Evolutionary conservation across 2,888 invertebrate species (phyloP).

Genomic region (Muscina levida): DNA sequence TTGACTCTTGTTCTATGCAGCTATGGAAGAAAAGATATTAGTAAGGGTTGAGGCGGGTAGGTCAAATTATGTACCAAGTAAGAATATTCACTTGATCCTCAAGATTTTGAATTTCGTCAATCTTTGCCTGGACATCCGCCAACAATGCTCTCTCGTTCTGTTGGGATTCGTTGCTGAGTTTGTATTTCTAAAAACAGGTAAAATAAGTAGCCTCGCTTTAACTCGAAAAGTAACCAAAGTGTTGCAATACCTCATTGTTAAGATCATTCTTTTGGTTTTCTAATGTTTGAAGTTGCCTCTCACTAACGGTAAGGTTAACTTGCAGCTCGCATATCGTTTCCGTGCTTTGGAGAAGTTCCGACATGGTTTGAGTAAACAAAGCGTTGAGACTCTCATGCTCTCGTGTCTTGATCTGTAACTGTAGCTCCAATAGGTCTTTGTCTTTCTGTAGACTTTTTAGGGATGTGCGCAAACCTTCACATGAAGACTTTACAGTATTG

Average conservation of each 20-base stretch:
- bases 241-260: slow-evolving; percentile 68
- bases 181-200: slow-evolving; percentile 66
- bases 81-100: slow-evolving; percentile 61
- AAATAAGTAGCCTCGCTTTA: too few species aligned
- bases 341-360: slow-evolving; percentile 73
- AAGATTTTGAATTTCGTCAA: slow-evolving; percentile 47
- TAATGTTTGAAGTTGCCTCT: slow-evolving; percentile 71
- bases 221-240: too few species aligned
- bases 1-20: slow-evolving; percentile 68
- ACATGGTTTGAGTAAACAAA: slow-evolving; percentile 70
- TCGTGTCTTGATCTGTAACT: slow-evolving; percentile 69
- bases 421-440: slow-evolving; percentile 69
- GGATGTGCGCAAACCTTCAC: slow-evolving; percentile 69
- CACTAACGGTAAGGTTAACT: slow-evolving; percentile 71
- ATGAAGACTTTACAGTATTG: slow-evolving; percentile 70
- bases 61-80: slow-evolving; percentile 66
- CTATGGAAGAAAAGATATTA: slow-evolving; percentile 33
- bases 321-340: slow-evolving; percentile 71
- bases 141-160: slow-evolving; percentile 62
- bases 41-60: too few species aligned
- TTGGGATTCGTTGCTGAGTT: slow-evolving; percentile 61
- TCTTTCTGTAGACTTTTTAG: slow-evolving; percentile 70
- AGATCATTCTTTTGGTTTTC: slow-evolving; percentile 71
- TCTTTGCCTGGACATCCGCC: slow-evolving; percentile 61
- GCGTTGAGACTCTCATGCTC: slow-evolving; percentile 72